phyloP scores from a whole-genome alignment of 2,797 vertebrate species.

The Sebastes vulpes region DNA sequence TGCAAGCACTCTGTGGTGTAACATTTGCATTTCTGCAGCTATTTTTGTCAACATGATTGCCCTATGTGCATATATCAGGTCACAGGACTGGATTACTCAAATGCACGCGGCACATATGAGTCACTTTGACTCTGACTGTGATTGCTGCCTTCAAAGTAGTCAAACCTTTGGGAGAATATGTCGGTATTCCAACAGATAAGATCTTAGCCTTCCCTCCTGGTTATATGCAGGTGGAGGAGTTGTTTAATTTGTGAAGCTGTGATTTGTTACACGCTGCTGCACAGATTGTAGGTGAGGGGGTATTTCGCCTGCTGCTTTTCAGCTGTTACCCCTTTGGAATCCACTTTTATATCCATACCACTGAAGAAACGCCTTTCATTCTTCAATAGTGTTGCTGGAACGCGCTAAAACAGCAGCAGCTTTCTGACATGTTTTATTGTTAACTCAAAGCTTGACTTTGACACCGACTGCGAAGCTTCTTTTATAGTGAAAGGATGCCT shows the following conservation, averaged over 20 bases:
- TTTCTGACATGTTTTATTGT: no score
- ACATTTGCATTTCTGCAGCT: conserved; percentile 35
- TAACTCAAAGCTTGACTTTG: neutral
- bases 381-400: neutral
- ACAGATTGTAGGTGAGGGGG: conserved; percentile 43
- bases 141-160: conserved; percentile 30
- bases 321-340: conserved; percentile 58
- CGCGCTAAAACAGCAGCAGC: neutral
- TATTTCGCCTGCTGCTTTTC: conserved; percentile 66
- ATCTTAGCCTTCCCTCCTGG: conserved; percentile 24
- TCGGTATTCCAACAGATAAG: conserved; percentile 20
- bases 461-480: neutral
- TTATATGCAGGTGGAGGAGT: conserved; percentile 8
- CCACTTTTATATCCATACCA: conserved; percentile 6
- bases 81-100: conserved; percentile 29
- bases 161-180: conserved; percentile 14
- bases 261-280: conserved; percentile 45
- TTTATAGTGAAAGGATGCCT: conserved; percentile 28
- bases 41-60: conserved; percentile 3
- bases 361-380: conserved; percentile 23
- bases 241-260: conserved; percentile 55
- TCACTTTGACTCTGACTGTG: conserved; percentile 21
- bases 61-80: conserved; percentile 16
- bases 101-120: conserved; percentile 12
- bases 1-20: neutral